Percentiles rank a stretch among this genome's conserved stretches.
Evolutionary conservation across 2,113 vertebrate genomes (phyloP).

Genomic region (Shinisaurus crocodilurus): DNA sequence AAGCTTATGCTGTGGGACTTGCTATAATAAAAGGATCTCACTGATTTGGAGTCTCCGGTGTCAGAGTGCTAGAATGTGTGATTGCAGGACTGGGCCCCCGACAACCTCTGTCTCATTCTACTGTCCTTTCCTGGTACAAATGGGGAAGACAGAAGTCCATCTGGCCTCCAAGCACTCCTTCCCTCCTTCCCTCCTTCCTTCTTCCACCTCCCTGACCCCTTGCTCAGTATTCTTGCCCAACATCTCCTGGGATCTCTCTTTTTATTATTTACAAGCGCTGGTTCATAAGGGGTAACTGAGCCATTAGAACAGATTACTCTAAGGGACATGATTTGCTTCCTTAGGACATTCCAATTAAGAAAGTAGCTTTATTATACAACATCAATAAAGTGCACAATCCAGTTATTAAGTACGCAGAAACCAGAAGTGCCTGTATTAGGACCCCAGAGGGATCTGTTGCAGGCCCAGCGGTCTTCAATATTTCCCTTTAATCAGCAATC

Average conservation of each 20-base stretch:
- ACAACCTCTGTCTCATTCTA: not conserved
- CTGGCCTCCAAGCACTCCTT: not conserved
- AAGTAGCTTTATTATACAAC: not conserved
- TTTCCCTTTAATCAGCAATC: slow-evolving; percentile 3
- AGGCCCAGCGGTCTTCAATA: not conserved
- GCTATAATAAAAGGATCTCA: no score
- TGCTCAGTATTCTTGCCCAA: not conserved
- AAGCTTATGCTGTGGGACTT: no score
- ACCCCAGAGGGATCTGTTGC: slow-evolving; percentile 4
- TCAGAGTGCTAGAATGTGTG: no score
- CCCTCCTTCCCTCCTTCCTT: not conserved
- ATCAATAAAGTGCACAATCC: slow-evolving; percentile 1
- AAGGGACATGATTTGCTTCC: slow-evolving; percentile 5
- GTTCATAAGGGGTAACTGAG: slow-evolving; percentile 19
- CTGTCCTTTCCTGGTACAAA: not conserved
- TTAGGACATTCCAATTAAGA: slow-evolving; percentile 25
- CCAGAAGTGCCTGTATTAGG: not conserved
- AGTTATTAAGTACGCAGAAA: slow-evolving; percentile 21
- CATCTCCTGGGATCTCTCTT: not conserved
- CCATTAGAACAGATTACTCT: slow-evolving; percentile 12
- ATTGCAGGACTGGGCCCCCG: no score
- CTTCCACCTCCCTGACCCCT: not conserved
- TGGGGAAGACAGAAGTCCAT: not conserved
- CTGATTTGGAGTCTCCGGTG: no score
- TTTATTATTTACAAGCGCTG: slow-evolving; percentile 10